Base-by-base conservation (phyloP, 1,140 invertebrate species). In the Micrasema minimum region DNA sequence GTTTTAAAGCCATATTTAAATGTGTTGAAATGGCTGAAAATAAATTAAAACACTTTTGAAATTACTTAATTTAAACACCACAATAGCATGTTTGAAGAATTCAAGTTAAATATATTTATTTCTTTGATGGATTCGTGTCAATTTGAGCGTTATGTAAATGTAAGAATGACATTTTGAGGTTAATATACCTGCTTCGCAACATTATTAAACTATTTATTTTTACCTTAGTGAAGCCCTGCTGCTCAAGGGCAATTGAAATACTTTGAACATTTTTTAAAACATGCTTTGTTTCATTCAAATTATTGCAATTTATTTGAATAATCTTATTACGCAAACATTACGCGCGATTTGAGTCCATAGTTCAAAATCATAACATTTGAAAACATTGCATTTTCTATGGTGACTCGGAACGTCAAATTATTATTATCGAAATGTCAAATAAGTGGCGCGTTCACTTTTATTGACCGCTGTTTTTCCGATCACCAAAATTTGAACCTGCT, bases 221-320 rank as follows among this genome's bases (percentile, higher is more conserved):
- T 62, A 75, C 73, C 53, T 61, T 5, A 53, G 51, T 7, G 43
- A 31, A 6, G 59, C 50, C 61, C 55, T 69, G 51, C 38, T 51
- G 46, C 35, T 35, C 11, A 61, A 43, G 12, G 68, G 31, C 10
- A 55, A 64, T 16, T 71, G 45, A 3, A 75, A 64, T 37, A 72
- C 45, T 62, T 57, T 69, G 23, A 23, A 75, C 73, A 75, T 75
- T 64, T 72, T 68, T 69, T 41, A 69, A 48, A 55, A 50, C 57
- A 69, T 55, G 26, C 26, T 31, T 41, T 45, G 31, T 45, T 45
- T 59, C 26, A 59, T 41, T 59, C 37, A 53, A 22, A 23, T n/a
- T 45, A 18, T 45, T 46, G 45, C 26, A 46, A 62, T 14, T 31
- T 31, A 31, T 31, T 31, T 2, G 26, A 4, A 31, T 31, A 31